Percentiles rank a stretch among this genome's conserved stretches.
Conservation (phyloP, 1,140 invertebrate species). For the Holcopasites calliopsidis region DNA sequence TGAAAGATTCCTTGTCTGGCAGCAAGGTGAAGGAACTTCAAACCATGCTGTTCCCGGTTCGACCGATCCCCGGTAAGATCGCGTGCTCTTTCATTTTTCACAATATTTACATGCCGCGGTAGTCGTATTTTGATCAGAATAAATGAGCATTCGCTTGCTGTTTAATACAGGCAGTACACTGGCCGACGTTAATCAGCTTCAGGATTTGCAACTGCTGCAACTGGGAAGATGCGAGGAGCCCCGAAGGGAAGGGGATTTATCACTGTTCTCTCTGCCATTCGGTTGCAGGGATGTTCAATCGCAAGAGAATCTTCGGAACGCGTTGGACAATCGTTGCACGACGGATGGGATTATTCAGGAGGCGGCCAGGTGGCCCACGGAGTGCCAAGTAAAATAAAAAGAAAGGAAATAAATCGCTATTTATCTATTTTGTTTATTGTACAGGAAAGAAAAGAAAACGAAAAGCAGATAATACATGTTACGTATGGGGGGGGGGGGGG, state of each 20-base stretch:
- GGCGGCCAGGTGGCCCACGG: slow-evolving; percentile 91
- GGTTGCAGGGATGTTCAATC: slow-evolving; percentile 58
- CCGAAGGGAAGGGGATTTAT: slow-evolving; percentile 65
- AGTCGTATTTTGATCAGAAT: background rate
- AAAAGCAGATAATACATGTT: too few species aligned
- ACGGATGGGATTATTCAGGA: slow-evolving; percentile 84
- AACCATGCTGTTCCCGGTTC: slow-evolving; percentile 81
- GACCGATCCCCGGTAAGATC: slow-evolving; percentile 72
- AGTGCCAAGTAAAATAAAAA: slow-evolving; percentile 87
- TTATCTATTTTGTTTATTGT: background rate
- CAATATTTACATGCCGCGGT: too few species aligned
- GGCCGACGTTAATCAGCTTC: slow-evolving; percentile 27
- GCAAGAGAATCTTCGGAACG: slow-evolving; percentile 64
- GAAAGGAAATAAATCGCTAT: background rate
- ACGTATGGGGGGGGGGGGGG: too few species aligned
- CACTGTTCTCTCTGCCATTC: slow-evolving; percentile 61
- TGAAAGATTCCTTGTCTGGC: slow-evolving; percentile 49
- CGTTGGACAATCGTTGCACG: slow-evolving; percentile 71
- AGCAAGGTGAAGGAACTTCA: slow-evolving; percentile 82
- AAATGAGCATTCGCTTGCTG: background rate
- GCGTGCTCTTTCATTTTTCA: too few species aligned
- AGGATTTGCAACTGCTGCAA: slow-evolving; percentile 46
- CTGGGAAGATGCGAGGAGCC: slow-evolving; percentile 60
- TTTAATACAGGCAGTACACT: slow-evolving; percentile 33
- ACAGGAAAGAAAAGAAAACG: background rate